A percentile compares a stretch with the other conserved stretches of the same genome.
Evolutionary conservation across 2,888 invertebrate species (phyloP).

Genomic region (Lepidonotus clava): DNA sequence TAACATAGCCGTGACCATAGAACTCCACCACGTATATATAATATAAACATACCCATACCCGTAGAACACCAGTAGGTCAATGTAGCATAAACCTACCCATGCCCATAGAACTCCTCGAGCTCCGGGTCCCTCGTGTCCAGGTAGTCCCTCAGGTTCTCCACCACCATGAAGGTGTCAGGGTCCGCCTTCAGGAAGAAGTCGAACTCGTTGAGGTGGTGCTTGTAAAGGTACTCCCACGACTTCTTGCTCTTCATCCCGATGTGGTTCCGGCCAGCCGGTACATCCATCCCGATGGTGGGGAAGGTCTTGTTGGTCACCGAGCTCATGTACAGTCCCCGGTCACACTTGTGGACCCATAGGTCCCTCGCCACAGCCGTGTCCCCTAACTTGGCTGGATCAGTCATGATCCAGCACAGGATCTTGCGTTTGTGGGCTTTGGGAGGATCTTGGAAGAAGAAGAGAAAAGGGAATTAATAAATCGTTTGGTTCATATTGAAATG

Average conservation of each 20-base stretch:
- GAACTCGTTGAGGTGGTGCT: conserved; percentile 44
- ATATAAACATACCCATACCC: too few species aligned
- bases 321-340: conserved; percentile 60
- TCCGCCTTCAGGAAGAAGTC: conserved; percentile 64
- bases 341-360: conserved; percentile 61
- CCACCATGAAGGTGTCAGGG: conserved; percentile 61
- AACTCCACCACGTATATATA: too few species aligned
- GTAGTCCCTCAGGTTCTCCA: conserved; percentile 59
- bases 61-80: too few species aligned
- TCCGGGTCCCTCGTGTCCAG: too few species aligned
- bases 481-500: too few species aligned
- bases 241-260: conserved; percentile 62
- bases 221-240: conserved; percentile 59
- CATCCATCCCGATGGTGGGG: conserved; percentile 60
- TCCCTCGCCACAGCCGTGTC: conserved; percentile 48
- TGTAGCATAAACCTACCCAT: too few species aligned
- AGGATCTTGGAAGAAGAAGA: too few species aligned
- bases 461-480: too few species aligned
- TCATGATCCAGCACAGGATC: conserved; percentile 62
- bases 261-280: conserved; percentile 57
- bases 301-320: conserved; percentile 57
- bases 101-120: too few species aligned
- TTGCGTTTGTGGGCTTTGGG: too few species aligned
- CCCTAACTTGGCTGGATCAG: conserved; percentile 57
- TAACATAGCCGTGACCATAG: too few species aligned